phyloP scores from a whole-genome alignment of 2,888 invertebrate species.

The Eurytoma adleriae region DNA sequence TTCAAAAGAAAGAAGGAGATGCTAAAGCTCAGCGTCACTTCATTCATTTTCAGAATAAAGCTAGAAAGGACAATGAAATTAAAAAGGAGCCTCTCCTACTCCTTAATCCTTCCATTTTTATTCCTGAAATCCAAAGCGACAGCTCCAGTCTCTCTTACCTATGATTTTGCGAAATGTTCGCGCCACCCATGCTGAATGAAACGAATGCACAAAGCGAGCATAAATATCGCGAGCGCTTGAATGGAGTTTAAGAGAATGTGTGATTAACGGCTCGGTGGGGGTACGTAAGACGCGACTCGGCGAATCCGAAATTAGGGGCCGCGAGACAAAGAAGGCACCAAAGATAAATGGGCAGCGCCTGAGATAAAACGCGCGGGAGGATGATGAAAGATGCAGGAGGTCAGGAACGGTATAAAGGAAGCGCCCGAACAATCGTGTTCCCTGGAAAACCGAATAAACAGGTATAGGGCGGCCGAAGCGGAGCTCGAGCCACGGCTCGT shows the following conservation, averaged over 20 bases:
- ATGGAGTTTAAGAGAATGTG: constrained; percentile 6
- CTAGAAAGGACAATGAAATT: too few species aligned
- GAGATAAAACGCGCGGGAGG: constrained; percentile 5
- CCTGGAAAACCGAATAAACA: constrained; percentile 9
- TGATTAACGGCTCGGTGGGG: constrained; percentile 16
- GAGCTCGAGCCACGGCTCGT: not conserved
- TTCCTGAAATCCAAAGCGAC: not conserved
- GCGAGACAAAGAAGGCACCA: constrained; percentile 14
- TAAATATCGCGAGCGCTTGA: not conserved
- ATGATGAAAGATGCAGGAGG: constrained; percentile 13
- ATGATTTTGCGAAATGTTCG: too few species aligned
- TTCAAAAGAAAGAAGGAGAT: too few species aligned
- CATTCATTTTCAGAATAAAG: too few species aligned
- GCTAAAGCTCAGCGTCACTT: too few species aligned
- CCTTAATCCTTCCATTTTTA: too few species aligned
- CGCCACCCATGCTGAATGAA: not conserved
- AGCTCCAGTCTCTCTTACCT: not conserved
- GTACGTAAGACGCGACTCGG: not conserved
- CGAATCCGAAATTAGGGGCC: not conserved
- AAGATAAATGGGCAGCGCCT: constrained; percentile 22
- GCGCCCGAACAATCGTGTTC: not conserved
- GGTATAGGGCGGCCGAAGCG: not conserved
- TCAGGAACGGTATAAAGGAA: not conserved
- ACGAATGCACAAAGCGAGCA: not conserved
- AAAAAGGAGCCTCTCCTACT: too few species aligned